These are phyloP conservation scores for Agrotis exclamationis DNA, from an alignment of 2,888 invertebrate genomes.

Conservation along the genomic window DNA sequence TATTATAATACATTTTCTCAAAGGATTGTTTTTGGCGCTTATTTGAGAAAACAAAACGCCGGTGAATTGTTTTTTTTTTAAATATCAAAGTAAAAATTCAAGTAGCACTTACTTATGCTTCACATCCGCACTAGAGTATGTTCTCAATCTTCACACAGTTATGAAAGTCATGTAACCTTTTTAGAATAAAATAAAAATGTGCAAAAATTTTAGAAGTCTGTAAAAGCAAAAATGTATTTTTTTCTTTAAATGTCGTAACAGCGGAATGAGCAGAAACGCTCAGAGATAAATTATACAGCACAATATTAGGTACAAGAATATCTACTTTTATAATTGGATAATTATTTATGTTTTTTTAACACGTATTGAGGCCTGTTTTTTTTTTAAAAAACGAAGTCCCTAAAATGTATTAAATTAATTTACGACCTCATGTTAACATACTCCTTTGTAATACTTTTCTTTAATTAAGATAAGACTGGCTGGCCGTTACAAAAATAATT, in stretches of 20 bases:
- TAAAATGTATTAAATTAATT: not conserved
- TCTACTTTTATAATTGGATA: not conserved
- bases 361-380: not conserved
- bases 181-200: slow-evolving; percentile 3
- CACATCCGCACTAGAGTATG: slow-evolving; percentile 50
- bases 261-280: not conserved
- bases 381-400: not conserved
- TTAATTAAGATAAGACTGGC: not conserved
- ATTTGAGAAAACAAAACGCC: not conserved
- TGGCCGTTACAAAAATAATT: not conserved
- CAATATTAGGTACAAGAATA: not conserved
- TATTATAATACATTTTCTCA: not conserved
- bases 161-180: not conserved
- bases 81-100: slow-evolving; percentile 32
- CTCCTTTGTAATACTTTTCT: not conserved
- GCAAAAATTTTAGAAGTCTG: not conserved
- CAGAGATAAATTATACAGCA: too few relatives aligned
- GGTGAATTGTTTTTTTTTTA: slow-evolving; percentile 14
- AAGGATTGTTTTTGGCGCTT: not conserved
- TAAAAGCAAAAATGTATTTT: not conserved
- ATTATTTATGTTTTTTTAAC: not conserved
- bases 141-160: slow-evolving; percentile 21
- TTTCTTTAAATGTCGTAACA: not conserved
- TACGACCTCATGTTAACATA: not conserved
- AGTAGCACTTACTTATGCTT: slow-evolving; percentile 31